Evolutionary conservation across 2,888 invertebrate genomes (phyloP).

Genomic region (Melangyna quadrimaculata): DNA sequence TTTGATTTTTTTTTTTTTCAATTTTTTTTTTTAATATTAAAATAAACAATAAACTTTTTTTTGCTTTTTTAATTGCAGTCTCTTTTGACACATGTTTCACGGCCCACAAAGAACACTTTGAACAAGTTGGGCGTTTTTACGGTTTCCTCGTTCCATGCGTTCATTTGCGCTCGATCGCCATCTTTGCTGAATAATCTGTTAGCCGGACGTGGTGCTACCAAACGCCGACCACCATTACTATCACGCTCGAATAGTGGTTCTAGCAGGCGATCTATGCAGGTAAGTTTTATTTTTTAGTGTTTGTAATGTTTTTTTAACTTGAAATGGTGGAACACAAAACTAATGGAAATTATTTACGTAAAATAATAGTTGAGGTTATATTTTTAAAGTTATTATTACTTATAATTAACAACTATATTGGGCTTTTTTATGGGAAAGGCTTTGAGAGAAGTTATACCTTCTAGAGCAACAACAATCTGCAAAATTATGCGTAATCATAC

Average conservation of each 20-base stretch:
- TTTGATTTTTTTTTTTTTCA: background rate
- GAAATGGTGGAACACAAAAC: background rate
- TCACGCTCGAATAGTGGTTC: slow-evolving; percentile 95
- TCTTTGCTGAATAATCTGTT: slow-evolving; percentile 94
- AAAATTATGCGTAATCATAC: no score
- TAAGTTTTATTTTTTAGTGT: slow-evolving; percentile 77
- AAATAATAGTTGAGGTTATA: no score
- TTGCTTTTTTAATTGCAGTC: slow-evolving; percentile 86
- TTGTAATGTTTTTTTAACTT: background rate
- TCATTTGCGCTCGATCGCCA: slow-evolving; percentile 97
- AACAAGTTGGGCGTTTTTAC: slow-evolving; percentile 98
- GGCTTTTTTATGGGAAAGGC: no score
- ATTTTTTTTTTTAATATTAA: slow-evolving; percentile 3
- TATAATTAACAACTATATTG: no score
- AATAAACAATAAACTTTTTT: slow-evolving; percentile 52
- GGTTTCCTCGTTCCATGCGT: slow-evolving; percentile 98
- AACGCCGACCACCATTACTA: slow-evolving; percentile 93
- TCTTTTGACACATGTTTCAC: slow-evolving; percentile 95
- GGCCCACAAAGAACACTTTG: slow-evolving; percentile 95
- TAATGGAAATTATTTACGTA: background rate
- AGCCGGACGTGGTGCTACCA: slow-evolving; percentile 94
- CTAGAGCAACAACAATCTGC: no score
- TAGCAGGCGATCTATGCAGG: slow-evolving; percentile 93
- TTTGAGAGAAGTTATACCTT: no score
- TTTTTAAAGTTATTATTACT: no score